Evolutionary conservation across 53 echinoderm and acorn worm species (phyloP).

Genomic region (Paracentrotus lividus): DNA sequence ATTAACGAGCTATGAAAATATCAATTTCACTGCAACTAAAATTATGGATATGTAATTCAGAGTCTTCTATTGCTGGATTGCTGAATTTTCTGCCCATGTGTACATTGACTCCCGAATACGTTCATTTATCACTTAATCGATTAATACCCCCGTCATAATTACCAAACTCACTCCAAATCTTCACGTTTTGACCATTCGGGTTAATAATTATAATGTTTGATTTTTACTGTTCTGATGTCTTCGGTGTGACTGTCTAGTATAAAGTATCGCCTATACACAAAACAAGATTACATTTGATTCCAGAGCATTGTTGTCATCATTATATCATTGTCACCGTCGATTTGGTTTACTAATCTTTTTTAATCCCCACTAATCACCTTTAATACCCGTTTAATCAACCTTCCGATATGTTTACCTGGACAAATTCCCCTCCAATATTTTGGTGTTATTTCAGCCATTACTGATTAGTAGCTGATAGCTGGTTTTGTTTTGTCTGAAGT

Average conservation of each 20-base stretch:
- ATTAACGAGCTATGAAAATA: too few relatives aligned
- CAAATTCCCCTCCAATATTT: slow-evolving; percentile 46
- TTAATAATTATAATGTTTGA: too few relatives aligned
- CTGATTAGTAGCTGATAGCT: background rate
- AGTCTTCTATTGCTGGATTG: too few relatives aligned
- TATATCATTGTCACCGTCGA: slow-evolving; percentile 37
- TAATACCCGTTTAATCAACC: slow-evolving; percentile 60
- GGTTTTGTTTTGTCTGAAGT: slow-evolving; percentile 48
- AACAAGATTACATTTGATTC: slow-evolving; percentile 50
- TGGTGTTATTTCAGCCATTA: slow-evolving; percentile 49
- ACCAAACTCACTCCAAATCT: too few relatives aligned
- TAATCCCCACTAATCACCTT: slow-evolving; percentile 54
- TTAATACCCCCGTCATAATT: too few relatives aligned
- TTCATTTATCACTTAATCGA: slow-evolving; percentile 46
- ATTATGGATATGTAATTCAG: too few relatives aligned
- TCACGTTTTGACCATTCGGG: too few relatives aligned
- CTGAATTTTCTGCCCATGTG: background rate
- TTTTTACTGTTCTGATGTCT: too few relatives aligned
- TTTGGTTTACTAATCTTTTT: background rate
- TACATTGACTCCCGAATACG: background rate
- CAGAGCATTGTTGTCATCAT: slow-evolving; percentile 36
- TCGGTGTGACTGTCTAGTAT: too few relatives aligned
- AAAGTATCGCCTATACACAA: slow-evolving; percentile 19
- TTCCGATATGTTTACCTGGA: slow-evolving; percentile 22
- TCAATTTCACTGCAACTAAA: too few relatives aligned